Evolutionary conservation across 2,888 invertebrate species (phyloP).

Genomic region (Caenorhabditis japonica): DNA sequence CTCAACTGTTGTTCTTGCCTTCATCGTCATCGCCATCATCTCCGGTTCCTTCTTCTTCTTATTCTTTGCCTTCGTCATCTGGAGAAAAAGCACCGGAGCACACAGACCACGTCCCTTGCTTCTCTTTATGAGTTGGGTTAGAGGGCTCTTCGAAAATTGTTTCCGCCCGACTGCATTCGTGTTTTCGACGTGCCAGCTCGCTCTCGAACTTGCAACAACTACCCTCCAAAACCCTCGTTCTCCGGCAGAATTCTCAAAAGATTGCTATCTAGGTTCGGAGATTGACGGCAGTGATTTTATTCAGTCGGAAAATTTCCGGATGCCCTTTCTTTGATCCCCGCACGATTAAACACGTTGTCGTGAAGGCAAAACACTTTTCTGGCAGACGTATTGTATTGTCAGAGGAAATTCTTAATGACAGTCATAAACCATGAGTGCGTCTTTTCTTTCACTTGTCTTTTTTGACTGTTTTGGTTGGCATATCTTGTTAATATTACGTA

Average conservation of each 20-base stretch:
- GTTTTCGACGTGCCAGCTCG: conserved; percentile 34
- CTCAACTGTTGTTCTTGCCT: conserved; percentile 5
- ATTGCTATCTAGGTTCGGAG: conserved; percentile 13
- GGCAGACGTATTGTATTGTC: too few relatives aligned
- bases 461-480: too few relatives aligned
- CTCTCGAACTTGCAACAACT: neutral
- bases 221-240: neutral
- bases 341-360: conserved; percentile 15
- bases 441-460: too few relatives aligned
- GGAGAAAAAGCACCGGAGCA: conserved; percentile 7
- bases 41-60: conserved; percentile 19
- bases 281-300: conserved; percentile 12
- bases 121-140: conserved; percentile 42
- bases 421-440: too few relatives aligned
- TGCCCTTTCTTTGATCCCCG: conserved; percentile 10
- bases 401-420: too few relatives aligned
- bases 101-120: conserved; percentile 3
- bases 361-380: too few relatives aligned
- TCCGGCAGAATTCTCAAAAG: neutral
- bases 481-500: too few relatives aligned
- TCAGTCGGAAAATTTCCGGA: conserved; percentile 10
- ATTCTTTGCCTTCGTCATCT: neutral
- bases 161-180: conserved; percentile 42
- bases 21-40: conserved; percentile 9
- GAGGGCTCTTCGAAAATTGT: conserved; percentile 44